phyloP scores from a whole-genome alignment of 2,797 vertebrate species.

The Limosa lapponica region DNA sequence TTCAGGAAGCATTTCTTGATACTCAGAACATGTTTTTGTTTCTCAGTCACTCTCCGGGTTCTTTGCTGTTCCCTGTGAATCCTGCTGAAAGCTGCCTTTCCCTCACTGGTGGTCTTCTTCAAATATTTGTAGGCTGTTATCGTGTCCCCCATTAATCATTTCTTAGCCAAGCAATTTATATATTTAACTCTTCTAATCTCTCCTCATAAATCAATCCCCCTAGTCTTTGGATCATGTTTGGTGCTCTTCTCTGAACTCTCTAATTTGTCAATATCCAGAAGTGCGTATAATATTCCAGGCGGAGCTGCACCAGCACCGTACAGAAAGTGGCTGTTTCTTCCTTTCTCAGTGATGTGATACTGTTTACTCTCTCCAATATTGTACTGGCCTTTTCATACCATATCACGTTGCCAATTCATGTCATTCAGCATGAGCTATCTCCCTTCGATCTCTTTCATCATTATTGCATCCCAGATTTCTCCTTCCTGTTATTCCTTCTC shows the following conservation, averaged over 20 bases:
- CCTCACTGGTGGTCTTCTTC: constrained; percentile 7
- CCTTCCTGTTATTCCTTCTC: constrained; percentile 10
- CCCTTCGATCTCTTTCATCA: constrained; percentile 39
- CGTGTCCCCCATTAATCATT: constrained; percentile 22
- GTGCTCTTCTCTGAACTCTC: constrained; percentile 16
- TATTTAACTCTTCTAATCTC: constrained; percentile 42
- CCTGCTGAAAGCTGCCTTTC: constrained; percentile 8
- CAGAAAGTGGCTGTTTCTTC: background rate
- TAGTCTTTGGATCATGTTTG: constrained; percentile 24
- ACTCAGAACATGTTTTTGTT: background rate
- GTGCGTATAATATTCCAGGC: background rate
- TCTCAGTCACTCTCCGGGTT: background rate
- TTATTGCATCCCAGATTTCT: constrained; percentile 53
- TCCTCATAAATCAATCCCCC: constrained; percentile 21
- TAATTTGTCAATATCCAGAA: constrained; percentile 30
- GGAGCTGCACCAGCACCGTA: background rate
- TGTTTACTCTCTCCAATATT: background rate
- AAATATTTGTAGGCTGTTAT: constrained; percentile 30
- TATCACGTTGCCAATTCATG: background rate
- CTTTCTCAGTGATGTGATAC: background rate
- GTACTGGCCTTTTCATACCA: background rate
- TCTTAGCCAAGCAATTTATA: constrained; percentile 26
- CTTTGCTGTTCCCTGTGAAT: background rate
- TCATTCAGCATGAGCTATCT: constrained; percentile 42
- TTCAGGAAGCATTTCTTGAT: background rate